Conservation (phyloP, 2,888 invertebrate species). For the Mesopsocus fuscifrons region DNA sequence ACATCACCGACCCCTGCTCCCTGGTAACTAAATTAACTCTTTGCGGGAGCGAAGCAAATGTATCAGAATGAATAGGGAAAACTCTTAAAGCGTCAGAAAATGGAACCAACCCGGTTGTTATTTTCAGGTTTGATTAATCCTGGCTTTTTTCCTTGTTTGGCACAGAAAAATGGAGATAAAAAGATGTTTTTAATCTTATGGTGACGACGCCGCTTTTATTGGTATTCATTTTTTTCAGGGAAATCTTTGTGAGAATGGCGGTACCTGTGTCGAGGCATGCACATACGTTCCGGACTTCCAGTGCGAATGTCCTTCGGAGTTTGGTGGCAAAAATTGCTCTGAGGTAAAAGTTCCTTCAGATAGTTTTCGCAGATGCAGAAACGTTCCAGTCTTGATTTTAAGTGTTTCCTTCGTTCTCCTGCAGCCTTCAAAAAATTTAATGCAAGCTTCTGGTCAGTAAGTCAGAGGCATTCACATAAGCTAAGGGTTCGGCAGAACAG, state of each 20-base stretch:
- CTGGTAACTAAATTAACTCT: slow-evolving; percentile 9
- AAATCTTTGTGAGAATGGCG: slow-evolving; percentile 49
- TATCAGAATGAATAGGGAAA: too few relatives aligned
- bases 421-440: too few relatives aligned
- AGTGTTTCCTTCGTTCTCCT: too few relatives aligned
- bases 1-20: slow-evolving; percentile 48
- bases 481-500: too few relatives aligned
- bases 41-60: neutral
- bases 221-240: slow-evolving; percentile 23
- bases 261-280: slow-evolving; percentile 48
- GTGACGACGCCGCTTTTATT: too few relatives aligned
- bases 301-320: slow-evolving; percentile 49
- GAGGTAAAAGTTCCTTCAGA: slow-evolving; percentile 29
- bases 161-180: too few relatives aligned
- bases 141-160: too few relatives aligned
- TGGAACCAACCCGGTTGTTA: too few relatives aligned
- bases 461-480: too few relatives aligned
- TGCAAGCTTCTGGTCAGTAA: too few relatives aligned
- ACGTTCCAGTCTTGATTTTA: neutral
- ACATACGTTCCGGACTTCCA: slow-evolving; percentile 36
- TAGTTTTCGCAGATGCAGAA: neutral
- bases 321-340: slow-evolving; percentile 56
- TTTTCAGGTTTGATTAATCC: slow-evolving; percentile 7
- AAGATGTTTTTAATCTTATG: too few relatives aligned
- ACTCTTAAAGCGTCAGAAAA: too few relatives aligned